phyloP scores from a whole-genome alignment of 2,113 vertebrate species.

The Chauna torquata region DNA sequence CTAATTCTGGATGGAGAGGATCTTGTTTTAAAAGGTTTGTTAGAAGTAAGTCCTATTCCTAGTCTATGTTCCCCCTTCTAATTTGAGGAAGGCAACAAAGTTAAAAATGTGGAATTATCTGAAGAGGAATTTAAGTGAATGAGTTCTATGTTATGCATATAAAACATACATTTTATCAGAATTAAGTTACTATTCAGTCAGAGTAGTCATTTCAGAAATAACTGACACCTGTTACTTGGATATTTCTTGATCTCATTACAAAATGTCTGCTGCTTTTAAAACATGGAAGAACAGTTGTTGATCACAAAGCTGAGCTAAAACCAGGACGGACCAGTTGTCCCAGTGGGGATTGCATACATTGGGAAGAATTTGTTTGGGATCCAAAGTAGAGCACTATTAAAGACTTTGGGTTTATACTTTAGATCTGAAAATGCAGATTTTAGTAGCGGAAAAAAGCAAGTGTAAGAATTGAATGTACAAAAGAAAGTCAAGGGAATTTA shows the following conservation, averaged over 20 bases:
- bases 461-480: background rate
- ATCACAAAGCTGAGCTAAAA: background rate
- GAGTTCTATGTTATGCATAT: background rate
- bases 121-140: background rate
- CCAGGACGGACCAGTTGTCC: background rate
- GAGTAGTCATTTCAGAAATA: background rate
- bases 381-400: background rate
- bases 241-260: background rate
- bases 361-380: background rate
- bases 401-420: background rate
- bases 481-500: background rate
- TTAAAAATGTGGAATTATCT: background rate
- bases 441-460: background rate
- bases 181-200: accelerated
- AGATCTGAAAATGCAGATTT: background rate
- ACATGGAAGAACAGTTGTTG: background rate
- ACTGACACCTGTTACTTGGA: background rate
- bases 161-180: accelerated
- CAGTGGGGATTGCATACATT: background rate
- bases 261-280: background rate
- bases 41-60: accelerated
- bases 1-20: too few relatives aligned
- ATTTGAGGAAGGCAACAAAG: background rate
- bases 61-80: background rate
- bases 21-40: background rate